These are phyloP conservation scores for Trinectes maculatus DNA, from an alignment of 2,113 vertebrate species.

Conservation along the genomic window DNA sequence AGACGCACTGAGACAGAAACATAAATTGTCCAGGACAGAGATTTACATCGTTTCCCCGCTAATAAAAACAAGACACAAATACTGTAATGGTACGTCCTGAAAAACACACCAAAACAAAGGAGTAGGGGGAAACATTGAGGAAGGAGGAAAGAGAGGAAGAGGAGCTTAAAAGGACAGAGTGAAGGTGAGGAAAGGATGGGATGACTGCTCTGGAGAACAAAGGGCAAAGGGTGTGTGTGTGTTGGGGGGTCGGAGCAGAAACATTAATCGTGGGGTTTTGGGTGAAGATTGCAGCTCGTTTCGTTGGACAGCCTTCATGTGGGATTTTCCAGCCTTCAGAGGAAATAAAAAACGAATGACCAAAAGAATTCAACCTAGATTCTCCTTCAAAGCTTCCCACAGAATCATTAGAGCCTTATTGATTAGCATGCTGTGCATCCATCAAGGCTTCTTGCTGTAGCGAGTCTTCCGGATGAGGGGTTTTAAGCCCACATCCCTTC, in stretches of 20 bases:
- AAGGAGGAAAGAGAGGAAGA: neutral
- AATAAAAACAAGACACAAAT: slow-evolving; percentile 16
- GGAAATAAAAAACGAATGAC: slow-evolving; percentile 44
- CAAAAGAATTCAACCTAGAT: slow-evolving; percentile 18
- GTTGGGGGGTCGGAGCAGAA: neutral
- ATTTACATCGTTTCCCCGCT: slow-evolving; percentile 17
- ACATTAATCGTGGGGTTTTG: slow-evolving; percentile 14
- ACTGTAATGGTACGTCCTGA: neutral
- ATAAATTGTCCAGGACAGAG: slow-evolving; percentile 10
- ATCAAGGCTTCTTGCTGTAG: slow-evolving; percentile 32
- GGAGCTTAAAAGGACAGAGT: slow-evolving; percentile 17
- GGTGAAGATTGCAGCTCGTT: slow-evolving; percentile 49
- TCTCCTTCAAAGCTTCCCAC: slow-evolving; percentile 38
- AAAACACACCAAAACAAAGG: slow-evolving; percentile 6
- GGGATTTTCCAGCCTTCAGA: slow-evolving; percentile 29
- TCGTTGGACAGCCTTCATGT: slow-evolving; percentile 36
- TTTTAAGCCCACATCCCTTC: slow-evolving; percentile 34
- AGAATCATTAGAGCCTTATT: slow-evolving; percentile 56
- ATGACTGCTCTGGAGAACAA: slow-evolving; percentile 34
- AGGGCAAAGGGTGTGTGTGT: neutral
- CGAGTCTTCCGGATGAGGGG: slow-evolving; percentile 50
- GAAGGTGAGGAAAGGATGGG: slow-evolving; percentile 31
- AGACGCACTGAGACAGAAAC: neutral
- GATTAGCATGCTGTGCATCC: slow-evolving; percentile 58
- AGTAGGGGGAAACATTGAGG: neutral